phyloP scores from a whole-genome alignment of 2,888 invertebrate genomes.

The Lycophotia porphyrea region DNA sequence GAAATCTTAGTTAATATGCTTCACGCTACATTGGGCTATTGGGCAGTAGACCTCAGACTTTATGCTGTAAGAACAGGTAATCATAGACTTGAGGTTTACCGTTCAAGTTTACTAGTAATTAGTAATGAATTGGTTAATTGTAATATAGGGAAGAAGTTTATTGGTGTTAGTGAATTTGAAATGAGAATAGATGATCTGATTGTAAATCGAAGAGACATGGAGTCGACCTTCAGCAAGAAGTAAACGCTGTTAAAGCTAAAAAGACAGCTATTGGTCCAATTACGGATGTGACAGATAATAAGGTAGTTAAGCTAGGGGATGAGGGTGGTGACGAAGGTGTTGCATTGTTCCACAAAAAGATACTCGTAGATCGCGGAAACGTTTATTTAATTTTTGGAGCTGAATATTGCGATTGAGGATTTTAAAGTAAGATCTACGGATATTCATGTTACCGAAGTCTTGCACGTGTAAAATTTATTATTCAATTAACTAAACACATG shows the following conservation, averaged over 20 bases:
- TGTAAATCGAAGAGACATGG: neutral
- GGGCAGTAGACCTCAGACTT: conserved; percentile 25
- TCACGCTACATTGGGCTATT: conserved; percentile 61
- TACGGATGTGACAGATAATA: neutral
- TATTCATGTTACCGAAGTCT: neutral
- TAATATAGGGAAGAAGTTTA: neutral
- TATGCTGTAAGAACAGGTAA: conserved; percentile 48
- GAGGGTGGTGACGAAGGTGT: neutral
- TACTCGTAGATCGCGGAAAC: too few relatives aligned
- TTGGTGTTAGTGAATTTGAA: neutral
- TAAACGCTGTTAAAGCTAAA: too few relatives aligned
- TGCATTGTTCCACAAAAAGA: neutral
- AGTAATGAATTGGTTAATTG: neutral
- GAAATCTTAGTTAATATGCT: conserved; percentile 58
- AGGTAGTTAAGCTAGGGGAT: neutral
- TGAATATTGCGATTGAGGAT: too few relatives aligned
- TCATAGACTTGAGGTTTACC: conserved; percentile 23
- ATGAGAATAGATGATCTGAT: neutral
- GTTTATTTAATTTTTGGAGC: too few relatives aligned
- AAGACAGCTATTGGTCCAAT: neutral
- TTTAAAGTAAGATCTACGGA: neutral
- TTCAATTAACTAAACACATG: neutral
- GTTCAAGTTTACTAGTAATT: conserved; percentile 28
- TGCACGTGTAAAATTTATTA: neutral
- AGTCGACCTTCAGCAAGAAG: neutral